These are phyloP conservation scores for Schizothorax lantsangensis DNA, from an alignment of 2,797 vertebrate genomes.

Conservation along the genomic window DNA sequence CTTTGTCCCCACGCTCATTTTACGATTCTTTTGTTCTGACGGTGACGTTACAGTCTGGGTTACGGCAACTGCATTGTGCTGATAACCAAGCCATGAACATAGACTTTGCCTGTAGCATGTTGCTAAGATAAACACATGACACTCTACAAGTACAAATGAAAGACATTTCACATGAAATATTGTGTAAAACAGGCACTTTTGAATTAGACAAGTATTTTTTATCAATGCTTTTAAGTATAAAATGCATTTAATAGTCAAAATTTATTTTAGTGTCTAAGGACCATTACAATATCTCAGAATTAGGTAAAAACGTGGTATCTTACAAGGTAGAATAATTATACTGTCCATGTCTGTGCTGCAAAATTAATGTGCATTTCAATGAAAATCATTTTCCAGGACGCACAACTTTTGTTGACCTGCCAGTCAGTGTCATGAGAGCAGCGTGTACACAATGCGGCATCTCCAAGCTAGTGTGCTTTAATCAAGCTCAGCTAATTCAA, in stretches of 20 bases:
- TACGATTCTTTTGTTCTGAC: constrained; percentile 52
- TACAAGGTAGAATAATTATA: too few species aligned
- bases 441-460: too few species aligned
- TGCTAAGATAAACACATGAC: not conserved
- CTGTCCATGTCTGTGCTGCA: too few species aligned
- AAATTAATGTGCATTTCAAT: too few species aligned
- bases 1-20: constrained; percentile 51
- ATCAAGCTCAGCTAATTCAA: too few species aligned
- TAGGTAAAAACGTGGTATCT: too few species aligned
- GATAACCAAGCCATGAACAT: not conserved
- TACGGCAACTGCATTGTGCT: constrained; percentile 17
- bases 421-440: too few species aligned
- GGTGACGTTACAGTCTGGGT: constrained; percentile 18
- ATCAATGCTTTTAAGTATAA: not conserved
- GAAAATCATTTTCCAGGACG: too few species aligned
- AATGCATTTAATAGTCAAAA: not conserved
- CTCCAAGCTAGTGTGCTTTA: too few species aligned
- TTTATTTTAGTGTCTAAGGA: not conserved
- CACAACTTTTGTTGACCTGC: too few species aligned
- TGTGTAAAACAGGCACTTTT: not conserved
- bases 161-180: not conserved
- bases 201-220: not conserved
- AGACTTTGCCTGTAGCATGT: not conserved
- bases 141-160: not conserved
- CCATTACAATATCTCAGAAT: too few species aligned